Evolutionary conservation across 2,113 vertebrate species (phyloP), one percentile per base, ranked within the genome.

Genomic region (Taurulus bubalis): DNA sequence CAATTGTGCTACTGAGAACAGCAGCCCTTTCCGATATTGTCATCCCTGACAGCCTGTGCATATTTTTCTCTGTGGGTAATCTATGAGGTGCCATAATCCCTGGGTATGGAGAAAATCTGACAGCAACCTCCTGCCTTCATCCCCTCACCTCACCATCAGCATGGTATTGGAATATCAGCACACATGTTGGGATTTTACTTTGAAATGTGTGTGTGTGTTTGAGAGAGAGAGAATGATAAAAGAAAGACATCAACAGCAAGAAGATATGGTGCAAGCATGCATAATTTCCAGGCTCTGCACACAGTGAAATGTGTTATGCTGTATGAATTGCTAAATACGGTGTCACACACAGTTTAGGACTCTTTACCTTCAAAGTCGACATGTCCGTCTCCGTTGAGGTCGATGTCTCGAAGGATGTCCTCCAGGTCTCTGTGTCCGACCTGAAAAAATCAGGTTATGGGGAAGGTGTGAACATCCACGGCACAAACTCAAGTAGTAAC

Each of bases 361-460:
- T 4, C 12, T 49, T 42, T 71, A 90, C 98, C 98, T 97, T 99
- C 98, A 88, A 99, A 99, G 92, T 99, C 98, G 26, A 99, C 98
- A 7, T 96, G 96, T 66, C 98, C 98, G 9, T 99, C 98, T 74
- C 98, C 98, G 0, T 99, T 99, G 69, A 99, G 96, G 88, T 99
- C 98, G 68, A 99, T 98, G 8, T 99, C 98, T 71, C 96, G 95
- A 71, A 99, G 95, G 82, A 99, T 99, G 79, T 99, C 98, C 86
- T 99, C 98, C 69, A 99, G 96, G 65, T 99, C 98, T 90, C 97
- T 95, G 89, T 98, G 97, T 56, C 97, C 97, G 76, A 99, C 97
- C 91, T 99, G 94, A 68, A 67, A 90, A 34, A 60, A 70, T 12
- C 36, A 71, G 55, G 22, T 74, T 40, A 42, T 2, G 20, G 2